A percentile compares a stretch with the other conserved stretches of the same genome.
Conservation (phyloP, 2,113 vertebrate genomes). For the Trogon melanurus region DNA sequence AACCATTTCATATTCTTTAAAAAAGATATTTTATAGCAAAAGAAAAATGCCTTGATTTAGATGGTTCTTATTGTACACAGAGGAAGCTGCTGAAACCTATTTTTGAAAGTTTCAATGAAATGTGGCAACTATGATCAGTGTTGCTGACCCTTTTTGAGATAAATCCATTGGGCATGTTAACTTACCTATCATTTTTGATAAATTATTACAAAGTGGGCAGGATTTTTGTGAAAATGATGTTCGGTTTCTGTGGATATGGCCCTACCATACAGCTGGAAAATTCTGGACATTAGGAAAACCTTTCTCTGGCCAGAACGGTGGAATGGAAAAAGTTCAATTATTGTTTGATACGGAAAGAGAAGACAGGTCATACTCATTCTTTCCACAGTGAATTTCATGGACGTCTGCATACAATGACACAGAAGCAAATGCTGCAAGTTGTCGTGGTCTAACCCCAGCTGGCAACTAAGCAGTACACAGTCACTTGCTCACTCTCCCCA, state of each 20-base stretch:
- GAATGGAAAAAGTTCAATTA: neutral
- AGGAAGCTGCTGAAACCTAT: neutral
- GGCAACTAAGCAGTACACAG: neutral
- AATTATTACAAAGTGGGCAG: neutral
- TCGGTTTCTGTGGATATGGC: neutral
- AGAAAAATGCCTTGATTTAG: neutral
- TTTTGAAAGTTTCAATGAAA: neutral
- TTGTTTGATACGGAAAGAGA: conserved; percentile 26
- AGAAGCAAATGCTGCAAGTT: neutral
- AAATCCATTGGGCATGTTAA: neutral
- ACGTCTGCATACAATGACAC: neutral
- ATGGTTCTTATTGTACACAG: neutral
- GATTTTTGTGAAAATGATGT: neutral
- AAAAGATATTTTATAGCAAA: neutral
- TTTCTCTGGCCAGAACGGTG: neutral
- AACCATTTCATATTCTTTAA: neutral
- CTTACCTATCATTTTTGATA: neutral
- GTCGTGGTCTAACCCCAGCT: neutral
- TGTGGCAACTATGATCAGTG: neutral
- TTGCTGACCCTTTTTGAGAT: neutral
- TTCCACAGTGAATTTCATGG: neutral
- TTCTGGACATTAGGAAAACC: neutral
- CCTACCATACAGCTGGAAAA: neutral
- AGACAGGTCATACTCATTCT: neutral
- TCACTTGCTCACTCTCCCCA: neutral